A percentile compares a stretch with the other conserved stretches of the same genome.
Conservation (phyloP, 2,888 invertebrate species). For the Lingula anatina region DNA sequence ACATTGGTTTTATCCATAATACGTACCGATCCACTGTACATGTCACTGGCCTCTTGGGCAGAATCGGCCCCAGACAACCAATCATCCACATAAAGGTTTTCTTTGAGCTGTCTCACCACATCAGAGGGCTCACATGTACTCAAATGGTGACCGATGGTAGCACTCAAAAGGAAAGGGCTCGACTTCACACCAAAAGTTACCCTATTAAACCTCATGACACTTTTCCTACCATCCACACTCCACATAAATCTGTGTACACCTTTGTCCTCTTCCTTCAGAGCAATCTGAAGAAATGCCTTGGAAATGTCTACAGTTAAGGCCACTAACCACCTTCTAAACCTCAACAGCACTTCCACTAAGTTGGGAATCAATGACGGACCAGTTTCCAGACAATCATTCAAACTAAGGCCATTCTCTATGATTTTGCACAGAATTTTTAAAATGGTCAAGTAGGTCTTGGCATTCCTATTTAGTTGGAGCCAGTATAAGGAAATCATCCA, state of each 20-base stretch:
- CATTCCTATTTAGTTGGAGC: too few species aligned
- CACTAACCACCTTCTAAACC: constrained; percentile 11
- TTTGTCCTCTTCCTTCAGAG: constrained; percentile 4
- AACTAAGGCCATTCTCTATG: constrained; percentile 5
- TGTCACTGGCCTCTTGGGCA: background rate
- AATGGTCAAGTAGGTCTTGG: too few species aligned
- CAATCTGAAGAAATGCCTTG: constrained; percentile 13
- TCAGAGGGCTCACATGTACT: background rate
- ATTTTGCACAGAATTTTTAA: too few species aligned
- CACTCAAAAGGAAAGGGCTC: constrained; percentile 3
- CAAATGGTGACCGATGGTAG: background rate
- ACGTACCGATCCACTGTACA: too few species aligned
- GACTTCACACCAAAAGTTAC: constrained; percentile 6
- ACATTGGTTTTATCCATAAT: too few species aligned
- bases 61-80: background rate
- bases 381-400: constrained; percentile 17
- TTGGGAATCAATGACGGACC: constrained; percentile 11
- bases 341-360: constrained; percentile 9
- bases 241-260: constrained; percentile 11
- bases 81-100: background rate
- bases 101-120: background rate
- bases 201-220: constrained; percentile 3
- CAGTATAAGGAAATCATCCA: too few species aligned
- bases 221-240: background rate
- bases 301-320: constrained; percentile 13